Base-by-base conservation (phyloP, 2,888 invertebrate species). In the Cremastinae sp. region DNA sequence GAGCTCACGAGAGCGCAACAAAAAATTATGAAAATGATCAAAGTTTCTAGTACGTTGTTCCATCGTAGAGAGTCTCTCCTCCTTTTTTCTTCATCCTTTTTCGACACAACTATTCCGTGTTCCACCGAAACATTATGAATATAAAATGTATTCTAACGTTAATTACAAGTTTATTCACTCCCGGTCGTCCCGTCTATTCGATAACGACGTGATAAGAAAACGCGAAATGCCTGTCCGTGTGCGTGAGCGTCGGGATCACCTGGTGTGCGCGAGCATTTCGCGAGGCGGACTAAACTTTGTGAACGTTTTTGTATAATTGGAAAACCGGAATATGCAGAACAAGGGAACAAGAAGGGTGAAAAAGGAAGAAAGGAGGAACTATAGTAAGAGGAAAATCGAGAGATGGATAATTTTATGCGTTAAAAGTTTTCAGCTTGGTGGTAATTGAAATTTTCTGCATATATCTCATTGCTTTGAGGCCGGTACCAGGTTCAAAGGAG, bases 141-240 rank as follows among this genome's bases (percentile, higher is more conserved):
- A 28, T 14, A 28, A 65, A 20, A 43, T 12, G n/a, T 37, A 43
- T 53, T 73, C 53, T 43, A 16, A 9, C 43, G n/a, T 28, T 59
- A 74, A 74, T 61, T 49, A 55, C 39, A 47, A 68, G 62, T 69
- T 74, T 64, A 64, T 69, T 56, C 56, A 62, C 53, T 71, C 20
- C 53, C n/a, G 20, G 8, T 12, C 2, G 51, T 12, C 20, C 39
- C 35, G 41, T 64, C 20, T 22, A 47, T 55, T 47, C 18, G 47
- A 73, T 53, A 66, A 66, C 45, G 41, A 59, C 16, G 66, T 47
- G 59, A 53, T 59, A 59, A 65, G 51, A 45, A 41, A 59, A 58
- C 22, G 43, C 20, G 47, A 45, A 72, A 45, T 53, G 12, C 10
- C 28, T 14, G 7, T 28, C 9, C 4, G 12, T 45, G 47, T 62